Percentiles rank a stretch among this genome's conserved stretches.
Conservation (phyloP, 1,140 invertebrate species). For the Musca vetustissima region DNA sequence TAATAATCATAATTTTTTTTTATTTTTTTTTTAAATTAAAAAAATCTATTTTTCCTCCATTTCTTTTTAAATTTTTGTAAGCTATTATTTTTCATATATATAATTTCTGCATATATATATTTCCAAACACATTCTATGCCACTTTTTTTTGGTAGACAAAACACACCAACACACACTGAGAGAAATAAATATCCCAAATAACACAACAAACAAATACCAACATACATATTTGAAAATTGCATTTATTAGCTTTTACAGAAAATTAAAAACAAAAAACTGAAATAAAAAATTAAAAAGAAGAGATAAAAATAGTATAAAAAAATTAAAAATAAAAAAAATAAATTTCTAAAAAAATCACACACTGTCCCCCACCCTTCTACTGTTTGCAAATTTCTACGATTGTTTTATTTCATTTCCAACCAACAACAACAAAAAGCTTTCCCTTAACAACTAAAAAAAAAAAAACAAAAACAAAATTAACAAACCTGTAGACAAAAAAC, state of each 20-base stretch:
- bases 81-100: no score
- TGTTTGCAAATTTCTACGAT: not conserved
- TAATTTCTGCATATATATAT: no score
- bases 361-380: not conserved
- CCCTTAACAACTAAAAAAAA: not conserved
- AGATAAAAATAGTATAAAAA: not conserved
- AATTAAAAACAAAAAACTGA: slow-evolving; percentile 31
- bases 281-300: no score
- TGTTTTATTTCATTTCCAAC: not conserved
- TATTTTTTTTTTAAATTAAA: no score
- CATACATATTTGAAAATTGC: not conserved
- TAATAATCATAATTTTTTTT: no score
- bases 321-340: not conserved
- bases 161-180: not conserved
- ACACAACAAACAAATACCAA: slow-evolving; percentile 35
- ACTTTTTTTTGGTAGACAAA: no score
- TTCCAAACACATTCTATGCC: no score
- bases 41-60: no score
- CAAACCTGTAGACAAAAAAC: slow-evolving; percentile 1
- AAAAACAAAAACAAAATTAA: slow-evolving; percentile 1
- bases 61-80: no score
- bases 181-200: not conserved
- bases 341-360: not conserved
- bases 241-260: slow-evolving; percentile 27
- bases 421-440: not conserved